Conservation (phyloP, 1,140 invertebrate genomes). For the Portunus trituberculatus region DNA sequence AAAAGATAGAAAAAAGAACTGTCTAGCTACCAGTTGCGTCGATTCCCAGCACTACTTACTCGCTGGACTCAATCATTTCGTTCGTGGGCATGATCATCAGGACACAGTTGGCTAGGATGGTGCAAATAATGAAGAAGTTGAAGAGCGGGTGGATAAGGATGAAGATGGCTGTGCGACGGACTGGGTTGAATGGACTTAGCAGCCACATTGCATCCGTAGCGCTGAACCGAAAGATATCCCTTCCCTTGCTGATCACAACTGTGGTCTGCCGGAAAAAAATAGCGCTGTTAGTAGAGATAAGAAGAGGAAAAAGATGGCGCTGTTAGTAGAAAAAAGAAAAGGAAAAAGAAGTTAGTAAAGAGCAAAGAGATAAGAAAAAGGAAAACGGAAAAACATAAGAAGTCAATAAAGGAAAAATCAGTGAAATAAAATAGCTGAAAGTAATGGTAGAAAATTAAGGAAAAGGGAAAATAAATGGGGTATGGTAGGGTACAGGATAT, state of each 20-base stretch:
- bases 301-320: not conserved
- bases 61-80: slow-evolving; percentile 95
- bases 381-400: not conserved
- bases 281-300: not conserved
- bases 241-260: slow-evolving; percentile 98
- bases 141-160: slow-evolving; percentile 98
- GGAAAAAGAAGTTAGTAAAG: not conserved
- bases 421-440: too few species aligned
- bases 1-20: not conserved
- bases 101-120: slow-evolving; percentile 98
- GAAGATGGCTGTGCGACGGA: slow-evolving; percentile 97
- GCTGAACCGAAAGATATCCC: slow-evolving; percentile 99
- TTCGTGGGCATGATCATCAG: slow-evolving; percentile 98
- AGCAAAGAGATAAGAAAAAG: not conserved
- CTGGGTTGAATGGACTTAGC: slow-evolving; percentile 97
- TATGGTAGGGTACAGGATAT: too few species aligned
- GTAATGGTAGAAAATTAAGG: not conserved
- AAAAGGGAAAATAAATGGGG: too few species aligned
- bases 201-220: slow-evolving; percentile 97
- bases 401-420: too few species aligned
- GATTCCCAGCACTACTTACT: slow-evolving; percentile 87
- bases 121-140: slow-evolving; percentile 98
- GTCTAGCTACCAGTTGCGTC: too few species aligned
- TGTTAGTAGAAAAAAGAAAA: not conserved
- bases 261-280: slow-evolving; percentile 88